phyloP scores from a whole-genome alignment of 2,888 invertebrate genomes.

The Sinohyriopsis cumingii region DNA sequence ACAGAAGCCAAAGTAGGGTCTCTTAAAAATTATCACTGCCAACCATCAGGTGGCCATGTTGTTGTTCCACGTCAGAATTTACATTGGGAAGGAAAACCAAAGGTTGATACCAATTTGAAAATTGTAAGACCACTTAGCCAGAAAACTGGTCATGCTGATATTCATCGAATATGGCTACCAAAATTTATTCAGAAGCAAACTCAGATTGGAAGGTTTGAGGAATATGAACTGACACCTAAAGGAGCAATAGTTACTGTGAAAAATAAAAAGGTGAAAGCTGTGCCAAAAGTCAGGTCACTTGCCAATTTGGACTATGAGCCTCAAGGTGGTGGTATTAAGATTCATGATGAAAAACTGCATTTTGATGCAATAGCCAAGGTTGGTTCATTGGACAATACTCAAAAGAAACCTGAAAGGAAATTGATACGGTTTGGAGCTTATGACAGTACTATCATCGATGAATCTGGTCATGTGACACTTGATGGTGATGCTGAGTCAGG shows the following conservation, averaged over 20 bases:
- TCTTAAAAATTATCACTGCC: constrained; percentile 87
- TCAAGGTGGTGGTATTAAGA: constrained; percentile 29
- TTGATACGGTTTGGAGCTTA: too few species aligned
- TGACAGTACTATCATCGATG: too few species aligned
- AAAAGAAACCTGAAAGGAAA: too few species aligned
- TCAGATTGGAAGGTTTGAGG: constrained; percentile 72
- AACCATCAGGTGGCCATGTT: constrained; percentile 76
- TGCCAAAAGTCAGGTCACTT: constrained; percentile 35
- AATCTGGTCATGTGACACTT: too few species aligned
- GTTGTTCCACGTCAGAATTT: constrained; percentile 35
- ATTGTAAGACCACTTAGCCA: constrained; percentile 23
- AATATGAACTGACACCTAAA: constrained; percentile 82
- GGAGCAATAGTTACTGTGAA: constrained; percentile 38
- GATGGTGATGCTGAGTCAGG: too few species aligned
- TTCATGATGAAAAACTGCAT: constrained; percentile 24
- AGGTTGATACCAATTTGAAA: constrained; percentile 45
- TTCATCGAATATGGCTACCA: neutral
- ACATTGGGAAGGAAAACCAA: constrained; percentile 46
- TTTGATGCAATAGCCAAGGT: constrained; percentile 43
- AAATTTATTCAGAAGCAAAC: neutral
- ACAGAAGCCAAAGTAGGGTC: constrained; percentile 80
- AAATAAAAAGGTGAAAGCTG: constrained; percentile 41
- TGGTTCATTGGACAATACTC: constrained; percentile 46
- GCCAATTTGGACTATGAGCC: constrained; percentile 34
- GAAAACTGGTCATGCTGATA: constrained; percentile 27